These are phyloP conservation scores for Aromia moschata DNA, from an alignment of 2,888 invertebrate species.

Conservation along the genomic window DNA sequence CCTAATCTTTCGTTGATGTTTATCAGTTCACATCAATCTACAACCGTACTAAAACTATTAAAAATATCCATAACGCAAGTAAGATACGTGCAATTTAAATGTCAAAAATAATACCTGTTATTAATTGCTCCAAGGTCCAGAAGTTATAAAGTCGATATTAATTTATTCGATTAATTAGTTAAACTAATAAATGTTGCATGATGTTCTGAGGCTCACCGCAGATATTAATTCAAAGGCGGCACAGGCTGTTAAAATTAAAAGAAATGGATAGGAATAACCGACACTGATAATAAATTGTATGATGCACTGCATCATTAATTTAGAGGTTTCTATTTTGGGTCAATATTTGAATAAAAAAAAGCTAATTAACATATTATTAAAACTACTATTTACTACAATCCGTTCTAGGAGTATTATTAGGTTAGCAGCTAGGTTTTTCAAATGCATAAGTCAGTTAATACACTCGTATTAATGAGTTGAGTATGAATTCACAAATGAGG, in stretches of 20 bases:
- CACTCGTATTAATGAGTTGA: too few relatives aligned
- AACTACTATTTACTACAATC: too few relatives aligned
- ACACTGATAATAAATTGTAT: neutral
- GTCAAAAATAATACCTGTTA: neutral
- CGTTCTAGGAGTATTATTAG: too few relatives aligned
- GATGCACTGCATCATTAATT: neutral
- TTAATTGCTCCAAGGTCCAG: neutral
- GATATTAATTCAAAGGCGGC: neutral
- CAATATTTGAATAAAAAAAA: too few relatives aligned
- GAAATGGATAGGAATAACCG: neutral
- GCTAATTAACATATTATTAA: too few relatives aligned
- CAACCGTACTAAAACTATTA: too few relatives aligned
- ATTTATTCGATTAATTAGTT: neutral
- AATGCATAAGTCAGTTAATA: too few relatives aligned
- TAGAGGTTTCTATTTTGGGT: neutral
- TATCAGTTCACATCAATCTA: too few relatives aligned
- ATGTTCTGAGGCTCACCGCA: neutral
- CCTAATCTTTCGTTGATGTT: too few relatives aligned
- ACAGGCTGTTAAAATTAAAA: neutral
- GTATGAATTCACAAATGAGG: too few relatives aligned
- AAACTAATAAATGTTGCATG: neutral
- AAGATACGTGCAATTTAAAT: neutral
- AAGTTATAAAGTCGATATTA: neutral
- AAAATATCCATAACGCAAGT: neutral
- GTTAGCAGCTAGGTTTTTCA: too few relatives aligned